A percentile compares a stretch with the other conserved stretches of the same genome.
These are phyloP conservation scores for Ceyx cyanopectus DNA, from an alignment of 2,113 vertebrate species.

Conservation along the genomic window DNA sequence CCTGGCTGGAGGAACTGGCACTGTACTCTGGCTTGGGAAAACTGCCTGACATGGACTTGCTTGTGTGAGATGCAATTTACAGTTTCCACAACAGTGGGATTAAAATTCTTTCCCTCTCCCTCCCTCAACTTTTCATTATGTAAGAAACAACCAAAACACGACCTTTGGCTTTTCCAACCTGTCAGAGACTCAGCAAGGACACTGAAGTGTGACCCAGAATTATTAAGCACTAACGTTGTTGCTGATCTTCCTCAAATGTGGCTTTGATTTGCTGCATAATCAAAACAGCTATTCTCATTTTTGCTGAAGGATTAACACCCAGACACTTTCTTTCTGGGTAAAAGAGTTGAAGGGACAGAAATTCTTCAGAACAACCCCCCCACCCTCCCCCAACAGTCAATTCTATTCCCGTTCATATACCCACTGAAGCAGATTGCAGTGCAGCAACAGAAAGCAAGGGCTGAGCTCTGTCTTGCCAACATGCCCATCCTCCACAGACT, in stretches of 20 bases:
- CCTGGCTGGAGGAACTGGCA: constrained; percentile 2
- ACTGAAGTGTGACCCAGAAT: neutral
- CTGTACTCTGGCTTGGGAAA: neutral
- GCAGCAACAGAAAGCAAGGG: neutral
- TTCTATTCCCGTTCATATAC: neutral
- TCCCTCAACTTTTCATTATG: neutral
- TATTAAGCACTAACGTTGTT: constrained; percentile 3
- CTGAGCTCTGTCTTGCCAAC: neutral
- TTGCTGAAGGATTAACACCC: neutral
- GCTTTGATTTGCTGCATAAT: neutral
- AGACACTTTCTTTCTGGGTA: neutral
- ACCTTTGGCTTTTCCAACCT: neutral
- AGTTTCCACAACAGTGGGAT: constrained; percentile 15
- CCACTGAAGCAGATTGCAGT: neutral
- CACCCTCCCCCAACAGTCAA: too few relatives aligned
- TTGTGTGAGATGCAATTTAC: constrained; percentile 21
- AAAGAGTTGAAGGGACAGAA: neutral
- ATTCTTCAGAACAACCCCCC: neutral
- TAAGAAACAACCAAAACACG: constrained; percentile 13
- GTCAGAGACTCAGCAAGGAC: neutral
- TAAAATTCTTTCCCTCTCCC: constrained; percentile 37
- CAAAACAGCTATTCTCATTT: neutral
- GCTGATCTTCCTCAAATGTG: neutral
- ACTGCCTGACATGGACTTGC: neutral
- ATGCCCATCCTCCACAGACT: neutral